Evolutionary conservation across 2,797 vertebrate genomes (phyloP).

Genomic region (Phaenicophaeus curvirostris): DNA sequence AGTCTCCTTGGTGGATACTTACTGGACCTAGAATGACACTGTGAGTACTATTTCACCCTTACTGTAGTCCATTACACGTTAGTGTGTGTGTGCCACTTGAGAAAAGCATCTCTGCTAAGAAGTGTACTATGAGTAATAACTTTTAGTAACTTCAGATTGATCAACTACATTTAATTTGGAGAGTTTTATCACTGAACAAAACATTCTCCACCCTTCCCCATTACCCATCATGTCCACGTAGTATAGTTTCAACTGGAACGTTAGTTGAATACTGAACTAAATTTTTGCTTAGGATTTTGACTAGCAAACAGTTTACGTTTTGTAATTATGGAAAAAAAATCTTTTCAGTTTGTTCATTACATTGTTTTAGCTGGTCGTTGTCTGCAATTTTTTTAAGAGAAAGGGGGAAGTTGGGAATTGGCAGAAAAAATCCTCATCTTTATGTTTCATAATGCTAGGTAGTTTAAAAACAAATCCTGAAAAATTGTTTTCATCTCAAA

Average conservation of each 20-base stretch:
- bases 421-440: neutral
- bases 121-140: neutral
- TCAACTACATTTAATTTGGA: neutral
- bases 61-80: neutral
- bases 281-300: neutral
- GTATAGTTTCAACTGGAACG: neutral
- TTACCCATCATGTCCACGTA: rapidly evolving
- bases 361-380: neutral
- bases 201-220: rapidly evolving
- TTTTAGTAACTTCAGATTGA: neutral
- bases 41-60: neutral
- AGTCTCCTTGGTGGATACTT: neutral
- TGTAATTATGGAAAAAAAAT: neutral
- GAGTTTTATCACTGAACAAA: neutral
- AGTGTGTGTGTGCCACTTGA: neutral
- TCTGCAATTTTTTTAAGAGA: neutral
- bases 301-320: neutral
- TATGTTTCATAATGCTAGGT: neutral
- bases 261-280: neutral
- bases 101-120: neutral
- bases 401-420: neutral
- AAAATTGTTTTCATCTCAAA: neutral
- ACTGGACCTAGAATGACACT: neutral
- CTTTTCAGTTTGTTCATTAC: neutral
- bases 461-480: neutral